A percentile compares a stretch with the other conserved stretches of the same genome.
Conservation (phyloP, 2,113 vertebrate genomes). For the Burhinus bistriatus region DNA sequence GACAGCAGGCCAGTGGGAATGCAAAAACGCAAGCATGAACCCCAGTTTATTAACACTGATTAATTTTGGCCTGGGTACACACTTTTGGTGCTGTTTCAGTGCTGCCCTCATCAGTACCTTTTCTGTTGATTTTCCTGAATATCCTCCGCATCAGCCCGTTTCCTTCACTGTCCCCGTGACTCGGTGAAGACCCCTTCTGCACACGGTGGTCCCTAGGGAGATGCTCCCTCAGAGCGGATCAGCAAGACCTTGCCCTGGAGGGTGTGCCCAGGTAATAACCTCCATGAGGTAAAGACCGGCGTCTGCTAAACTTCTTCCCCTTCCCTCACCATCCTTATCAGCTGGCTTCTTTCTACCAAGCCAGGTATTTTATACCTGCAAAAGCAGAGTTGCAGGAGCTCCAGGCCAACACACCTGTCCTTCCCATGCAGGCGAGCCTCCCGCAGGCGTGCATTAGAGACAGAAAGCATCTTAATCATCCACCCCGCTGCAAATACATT, state of each 20-base stretch:
- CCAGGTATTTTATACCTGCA: background rate
- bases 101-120: background rate
- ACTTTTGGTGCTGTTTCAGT: background rate
- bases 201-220: accelerated
- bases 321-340: background rate
- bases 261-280: background rate
- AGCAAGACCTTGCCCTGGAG: background rate
- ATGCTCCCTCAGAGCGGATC: background rate
- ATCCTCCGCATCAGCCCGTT: background rate
- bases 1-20: background rate
- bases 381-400: background rate
- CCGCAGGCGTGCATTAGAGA: background rate
- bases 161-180: accelerated
- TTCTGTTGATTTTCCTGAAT: background rate
- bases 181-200: background rate
- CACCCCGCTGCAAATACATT: conserved; percentile 9
- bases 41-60: background rate
- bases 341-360: background rate
- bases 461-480: conserved; percentile 53
- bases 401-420: background rate
- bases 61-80: background rate
- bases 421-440: background rate
- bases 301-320: background rate
- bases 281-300: background rate
- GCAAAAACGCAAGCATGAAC: background rate